Conservation (phyloP, 2,888 invertebrate genomes). For the Lepas anatifera region DNA sequence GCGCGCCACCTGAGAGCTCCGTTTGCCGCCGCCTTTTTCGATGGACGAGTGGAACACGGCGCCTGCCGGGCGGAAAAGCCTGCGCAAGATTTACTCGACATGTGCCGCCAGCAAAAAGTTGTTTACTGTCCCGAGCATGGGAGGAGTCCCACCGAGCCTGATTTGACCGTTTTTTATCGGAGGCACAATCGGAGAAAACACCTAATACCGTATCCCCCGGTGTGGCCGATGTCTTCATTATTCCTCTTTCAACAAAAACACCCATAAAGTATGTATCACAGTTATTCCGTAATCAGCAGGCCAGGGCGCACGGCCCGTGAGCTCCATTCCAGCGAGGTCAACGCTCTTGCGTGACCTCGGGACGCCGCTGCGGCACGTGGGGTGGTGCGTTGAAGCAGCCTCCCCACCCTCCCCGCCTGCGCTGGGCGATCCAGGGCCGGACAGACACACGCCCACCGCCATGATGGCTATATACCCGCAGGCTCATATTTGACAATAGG, state of each 20-base stretch:
- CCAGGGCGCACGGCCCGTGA: not conserved
- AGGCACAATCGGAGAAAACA: slow-evolving; percentile 10
- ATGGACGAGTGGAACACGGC: not conserved
- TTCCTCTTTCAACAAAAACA: not conserved
- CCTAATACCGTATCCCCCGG: slow-evolving; percentile 10
- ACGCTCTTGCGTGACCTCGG: not conserved
- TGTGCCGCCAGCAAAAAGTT: not conserved
- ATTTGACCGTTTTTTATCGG: slow-evolving; percentile 10
- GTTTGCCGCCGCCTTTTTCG: not conserved
- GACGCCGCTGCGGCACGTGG: not conserved
- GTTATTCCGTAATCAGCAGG: slow-evolving; percentile 6
- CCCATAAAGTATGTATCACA: slow-evolving; percentile 7
- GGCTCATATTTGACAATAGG: not conserved
- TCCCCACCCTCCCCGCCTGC: not conserved
- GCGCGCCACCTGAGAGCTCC: not conserved
- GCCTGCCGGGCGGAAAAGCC: not conserved
- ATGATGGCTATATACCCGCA: not conserved
- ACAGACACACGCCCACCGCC: not conserved
- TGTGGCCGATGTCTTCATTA: slow-evolving; percentile 10
- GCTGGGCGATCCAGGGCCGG: no score
- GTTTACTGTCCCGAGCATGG: slow-evolving; percentile 4
- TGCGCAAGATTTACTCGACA: not conserved
- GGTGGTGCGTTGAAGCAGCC: not conserved
- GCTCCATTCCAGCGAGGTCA: not conserved
- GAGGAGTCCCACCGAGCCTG: not conserved